Percentiles rank a stretch among this genome's conserved stretches.
These are phyloP conservation scores for Trichosurus vulpecula DNA, from an alignment of 2,797 vertebrate genomes.

Conservation along the genomic window DNA sequence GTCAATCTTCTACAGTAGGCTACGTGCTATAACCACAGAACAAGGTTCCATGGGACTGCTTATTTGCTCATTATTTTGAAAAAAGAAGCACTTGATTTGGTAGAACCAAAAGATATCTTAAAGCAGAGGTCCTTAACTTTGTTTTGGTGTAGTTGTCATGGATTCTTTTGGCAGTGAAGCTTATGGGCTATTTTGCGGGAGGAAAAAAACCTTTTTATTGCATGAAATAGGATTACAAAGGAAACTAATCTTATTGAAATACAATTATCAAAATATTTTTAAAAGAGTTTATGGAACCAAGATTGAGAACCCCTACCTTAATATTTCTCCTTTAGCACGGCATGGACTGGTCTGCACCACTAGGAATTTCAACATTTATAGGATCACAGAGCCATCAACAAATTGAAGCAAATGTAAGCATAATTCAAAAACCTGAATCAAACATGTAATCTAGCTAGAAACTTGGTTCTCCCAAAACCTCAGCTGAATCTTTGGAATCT, in stretches of 20 bases:
- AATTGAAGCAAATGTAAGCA: neutral
- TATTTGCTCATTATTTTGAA: too few relatives aligned
- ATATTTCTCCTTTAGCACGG: neutral
- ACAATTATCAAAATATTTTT: neutral
- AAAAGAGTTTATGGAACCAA: neutral
- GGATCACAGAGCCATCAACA: neutral
- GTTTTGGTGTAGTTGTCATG: too few relatives aligned
- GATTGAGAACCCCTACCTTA: neutral
- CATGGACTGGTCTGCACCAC: neutral
- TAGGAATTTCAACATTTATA: neutral
- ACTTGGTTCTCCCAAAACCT: neutral
- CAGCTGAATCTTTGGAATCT: neutral
- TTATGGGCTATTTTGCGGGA: too few relatives aligned
- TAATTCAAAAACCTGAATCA: neutral
- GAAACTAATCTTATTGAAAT: neutral
- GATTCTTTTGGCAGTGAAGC: too few relatives aligned
- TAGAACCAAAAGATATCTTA: too few relatives aligned
- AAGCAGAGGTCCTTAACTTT: too few relatives aligned
- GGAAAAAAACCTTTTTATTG: too few relatives aligned
- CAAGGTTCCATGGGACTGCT: too few relatives aligned
- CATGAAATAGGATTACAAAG: too few relatives aligned
- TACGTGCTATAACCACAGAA: too few relatives aligned
- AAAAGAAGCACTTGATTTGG: too few relatives aligned
- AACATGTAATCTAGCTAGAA: neutral
- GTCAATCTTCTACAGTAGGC: too few relatives aligned